phyloP scores from a whole-genome alignment of 2,113 vertebrate species.

The Tachysurus vachellii region DNA sequence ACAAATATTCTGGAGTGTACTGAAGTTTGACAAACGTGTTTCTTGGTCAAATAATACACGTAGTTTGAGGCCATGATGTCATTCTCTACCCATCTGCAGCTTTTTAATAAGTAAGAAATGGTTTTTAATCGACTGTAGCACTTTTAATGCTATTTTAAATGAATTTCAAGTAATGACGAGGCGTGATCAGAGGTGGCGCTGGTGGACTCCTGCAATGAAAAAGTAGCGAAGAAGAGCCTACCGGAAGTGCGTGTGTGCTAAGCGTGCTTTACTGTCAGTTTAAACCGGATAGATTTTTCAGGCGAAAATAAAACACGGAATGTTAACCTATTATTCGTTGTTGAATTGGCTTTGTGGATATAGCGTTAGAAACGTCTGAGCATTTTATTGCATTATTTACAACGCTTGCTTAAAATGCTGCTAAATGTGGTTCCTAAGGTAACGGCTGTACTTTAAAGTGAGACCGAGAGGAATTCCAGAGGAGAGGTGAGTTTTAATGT shows the following conservation, averaged over 20 bases:
- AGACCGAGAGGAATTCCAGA: not conserved
- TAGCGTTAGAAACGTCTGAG: not conserved
- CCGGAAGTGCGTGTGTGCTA: slow-evolving; percentile 27
- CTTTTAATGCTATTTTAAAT: not conserved
- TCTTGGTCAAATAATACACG: no score
- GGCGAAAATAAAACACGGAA: not conserved
- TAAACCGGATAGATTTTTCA: not conserved
- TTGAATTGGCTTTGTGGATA: not conserved
- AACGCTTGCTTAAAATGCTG: not conserved
- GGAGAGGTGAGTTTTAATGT: not conserved
- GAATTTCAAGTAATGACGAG: not conserved
- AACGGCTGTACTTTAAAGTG: not conserved
- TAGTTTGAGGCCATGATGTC: no score
- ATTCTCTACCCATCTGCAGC: no score
- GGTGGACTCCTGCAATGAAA: not conserved
- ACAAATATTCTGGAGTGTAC: not conserved
- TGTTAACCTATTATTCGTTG: no score
- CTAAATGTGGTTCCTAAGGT: not conserved
- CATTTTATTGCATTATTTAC: not conserved
- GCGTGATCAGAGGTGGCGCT: not conserved
- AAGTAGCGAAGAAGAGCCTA: slow-evolving; percentile 3
- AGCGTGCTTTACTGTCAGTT: not conserved
- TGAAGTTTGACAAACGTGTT: not conserved
- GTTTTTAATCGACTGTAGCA: not conserved
- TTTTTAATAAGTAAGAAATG: not conserved